Percentiles rank a stretch among this genome's conserved stretches.
Conservation (phyloP, 1,140 invertebrate species). For the Drosophila tristis region DNA sequence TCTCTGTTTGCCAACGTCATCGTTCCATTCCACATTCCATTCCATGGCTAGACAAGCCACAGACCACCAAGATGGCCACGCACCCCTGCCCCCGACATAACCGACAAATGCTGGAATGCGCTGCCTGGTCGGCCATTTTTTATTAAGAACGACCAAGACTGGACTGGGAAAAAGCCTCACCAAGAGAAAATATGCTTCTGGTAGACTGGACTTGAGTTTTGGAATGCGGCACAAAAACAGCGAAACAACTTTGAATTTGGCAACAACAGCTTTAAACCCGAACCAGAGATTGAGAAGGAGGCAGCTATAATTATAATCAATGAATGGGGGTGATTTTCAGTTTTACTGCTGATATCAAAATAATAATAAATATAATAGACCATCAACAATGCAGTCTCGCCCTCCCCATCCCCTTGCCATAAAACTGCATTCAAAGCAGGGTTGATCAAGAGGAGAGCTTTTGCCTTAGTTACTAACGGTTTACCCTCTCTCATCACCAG, state of each 20-base stretch:
- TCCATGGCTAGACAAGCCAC: constrained; percentile 59
- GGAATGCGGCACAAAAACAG: too few species aligned
- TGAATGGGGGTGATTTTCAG: constrained; percentile 4
- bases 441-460: constrained; percentile 22
- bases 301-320: constrained; percentile 25
- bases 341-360: too few species aligned
- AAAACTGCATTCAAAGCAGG: constrained; percentile 44
- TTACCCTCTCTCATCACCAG: constrained; percentile 15
- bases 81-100: constrained; percentile 30
- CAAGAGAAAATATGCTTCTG: not conserved
- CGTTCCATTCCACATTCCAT: constrained; percentile 14
- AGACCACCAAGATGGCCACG: constrained; percentile 59
- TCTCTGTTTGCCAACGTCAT: constrained; percentile 50
- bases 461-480: constrained; percentile 36
- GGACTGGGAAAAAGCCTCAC: constrained; percentile 1
- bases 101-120: constrained; percentile 31
- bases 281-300: constrained; percentile 1
- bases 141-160: constrained; percentile 21
- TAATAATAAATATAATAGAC: constrained; percentile 6
- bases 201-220: too few species aligned
- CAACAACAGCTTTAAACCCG: not conserved
- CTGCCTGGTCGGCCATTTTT: constrained; percentile 49
- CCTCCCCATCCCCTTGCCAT: not conserved
- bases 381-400: constrained; percentile 10
- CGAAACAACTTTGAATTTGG: too few species aligned